These are phyloP conservation scores for Palaemon carinicauda DNA, from an alignment of 1,140 invertebrate species.

Conservation along the genomic window DNA sequence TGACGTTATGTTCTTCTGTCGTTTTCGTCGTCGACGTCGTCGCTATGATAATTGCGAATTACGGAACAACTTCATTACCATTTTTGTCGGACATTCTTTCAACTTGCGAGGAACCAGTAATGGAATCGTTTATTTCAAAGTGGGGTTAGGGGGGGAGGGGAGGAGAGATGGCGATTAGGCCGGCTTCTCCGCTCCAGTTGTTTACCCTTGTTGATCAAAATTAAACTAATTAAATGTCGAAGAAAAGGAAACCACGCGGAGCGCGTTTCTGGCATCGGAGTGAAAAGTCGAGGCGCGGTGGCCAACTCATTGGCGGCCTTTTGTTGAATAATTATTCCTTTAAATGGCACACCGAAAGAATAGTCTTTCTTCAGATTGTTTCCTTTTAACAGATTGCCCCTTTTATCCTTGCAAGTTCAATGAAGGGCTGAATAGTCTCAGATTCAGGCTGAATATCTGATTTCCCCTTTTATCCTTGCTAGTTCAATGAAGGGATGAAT, in stretches of 20 bases:
- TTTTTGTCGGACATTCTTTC: slow-evolving; percentile 19
- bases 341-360: background rate
- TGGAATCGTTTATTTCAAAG: slow-evolving; percentile 53
- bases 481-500: too few species aligned
- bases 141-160: too few species aligned
- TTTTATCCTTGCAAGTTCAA: too few species aligned
- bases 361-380: too few species aligned
- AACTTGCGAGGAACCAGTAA: slow-evolving; percentile 27
- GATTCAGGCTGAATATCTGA: too few species aligned
- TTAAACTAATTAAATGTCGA: slow-evolving; percentile 42
- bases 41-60: slow-evolving; percentile 39
- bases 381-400: too few species aligned
- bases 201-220: slow-evolving; percentile 39
- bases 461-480: too few species aligned
- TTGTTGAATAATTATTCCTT: background rate
- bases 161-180: slow-evolving; percentile 1
- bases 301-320: background rate
- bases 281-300: background rate
- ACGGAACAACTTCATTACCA: slow-evolving; percentile 38
- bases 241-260: slow-evolving; percentile 1
- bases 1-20: background rate
- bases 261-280: background rate
- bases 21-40: background rate
- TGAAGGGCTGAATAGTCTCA: too few species aligned
- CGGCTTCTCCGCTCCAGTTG: slow-evolving; percentile 16